Evolutionary conservation across 2,113 vertebrate species (phyloP).

Genomic region (Sapayoa aenigma): DNA sequence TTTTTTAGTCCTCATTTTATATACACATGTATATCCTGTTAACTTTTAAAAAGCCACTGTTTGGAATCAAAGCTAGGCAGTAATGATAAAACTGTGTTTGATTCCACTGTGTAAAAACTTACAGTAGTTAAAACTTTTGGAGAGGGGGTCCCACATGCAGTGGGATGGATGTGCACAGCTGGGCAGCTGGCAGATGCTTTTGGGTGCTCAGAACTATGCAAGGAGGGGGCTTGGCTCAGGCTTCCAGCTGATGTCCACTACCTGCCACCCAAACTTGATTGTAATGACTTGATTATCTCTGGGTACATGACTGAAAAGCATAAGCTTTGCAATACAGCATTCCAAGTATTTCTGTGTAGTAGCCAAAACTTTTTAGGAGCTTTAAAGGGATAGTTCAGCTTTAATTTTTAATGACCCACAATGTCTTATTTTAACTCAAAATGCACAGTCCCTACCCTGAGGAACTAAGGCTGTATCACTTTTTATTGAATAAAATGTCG

Average conservation of each 20-base stretch:
- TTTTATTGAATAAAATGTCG: neutral
- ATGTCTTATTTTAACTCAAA: neutral
- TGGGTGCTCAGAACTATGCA: neutral
- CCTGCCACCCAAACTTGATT: neutral
- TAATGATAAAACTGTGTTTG: neutral
- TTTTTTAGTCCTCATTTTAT: neutral
- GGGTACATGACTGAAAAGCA: neutral
- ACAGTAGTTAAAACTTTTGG: neutral
- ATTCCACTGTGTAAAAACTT: neutral
- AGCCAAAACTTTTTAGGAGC: neutral
- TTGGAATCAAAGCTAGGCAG: neutral
- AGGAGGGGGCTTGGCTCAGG: neutral
- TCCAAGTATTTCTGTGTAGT: neutral
- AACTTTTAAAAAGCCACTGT: neutral
- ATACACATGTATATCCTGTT: neutral
- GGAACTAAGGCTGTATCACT: neutral
- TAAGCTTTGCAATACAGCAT: neutral
- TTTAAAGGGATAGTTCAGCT: neutral
- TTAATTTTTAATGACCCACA: neutral
- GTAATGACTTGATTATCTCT: neutral
- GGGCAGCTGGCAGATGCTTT: neutral
- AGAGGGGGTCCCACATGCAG: fast-evolving
- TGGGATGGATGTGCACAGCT: neutral
- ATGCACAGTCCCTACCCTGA: neutral
- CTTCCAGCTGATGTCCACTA: neutral